phyloP scores from a whole-genome alignment of 2,113 vertebrate species.

The Verasper variegatus region DNA sequence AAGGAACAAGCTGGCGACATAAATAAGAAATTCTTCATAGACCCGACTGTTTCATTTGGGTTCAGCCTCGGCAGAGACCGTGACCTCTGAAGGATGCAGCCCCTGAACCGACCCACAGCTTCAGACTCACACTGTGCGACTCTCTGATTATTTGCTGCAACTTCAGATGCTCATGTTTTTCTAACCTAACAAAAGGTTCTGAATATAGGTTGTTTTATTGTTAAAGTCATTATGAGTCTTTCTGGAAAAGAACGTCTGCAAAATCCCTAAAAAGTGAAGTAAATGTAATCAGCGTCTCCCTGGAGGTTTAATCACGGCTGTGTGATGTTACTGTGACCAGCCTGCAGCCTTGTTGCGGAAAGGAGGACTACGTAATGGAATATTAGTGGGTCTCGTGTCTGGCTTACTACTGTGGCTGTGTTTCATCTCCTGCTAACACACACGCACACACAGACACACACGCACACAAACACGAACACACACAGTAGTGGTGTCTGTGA shows the following conservation, averaged over 20 bases:
- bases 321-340: constrained; percentile 62
- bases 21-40: too few relatives aligned
- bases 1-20: too few relatives aligned
- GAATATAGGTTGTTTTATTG: background rate
- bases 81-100: too few relatives aligned
- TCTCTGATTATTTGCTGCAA: too few relatives aligned
- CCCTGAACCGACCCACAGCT: too few relatives aligned
- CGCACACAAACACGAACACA: constrained; percentile 41
- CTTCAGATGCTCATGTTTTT: too few relatives aligned
- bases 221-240: constrained; percentile 3
- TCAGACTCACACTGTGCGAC: too few relatives aligned
- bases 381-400: constrained; percentile 81
- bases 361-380: constrained; percentile 83
- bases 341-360: constrained; percentile 21
- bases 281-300: constrained; percentile 41
- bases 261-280: constrained; percentile 40
- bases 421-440: constrained; percentile 69
- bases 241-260: constrained; percentile 26
- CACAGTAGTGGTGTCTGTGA: constrained; percentile 68
- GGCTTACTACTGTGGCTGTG: constrained; percentile 75
- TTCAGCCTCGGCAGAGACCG: too few relatives aligned
- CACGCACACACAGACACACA: constrained; percentile 42
- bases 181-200: too few relatives aligned
- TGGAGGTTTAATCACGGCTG: constrained; percentile 57
- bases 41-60: too few relatives aligned